Percentiles rank a stretch among this genome's conserved stretches.
phyloP scores from a whole-genome alignment of 2,888 invertebrate species.

The Spilarctia lutea region DNA sequence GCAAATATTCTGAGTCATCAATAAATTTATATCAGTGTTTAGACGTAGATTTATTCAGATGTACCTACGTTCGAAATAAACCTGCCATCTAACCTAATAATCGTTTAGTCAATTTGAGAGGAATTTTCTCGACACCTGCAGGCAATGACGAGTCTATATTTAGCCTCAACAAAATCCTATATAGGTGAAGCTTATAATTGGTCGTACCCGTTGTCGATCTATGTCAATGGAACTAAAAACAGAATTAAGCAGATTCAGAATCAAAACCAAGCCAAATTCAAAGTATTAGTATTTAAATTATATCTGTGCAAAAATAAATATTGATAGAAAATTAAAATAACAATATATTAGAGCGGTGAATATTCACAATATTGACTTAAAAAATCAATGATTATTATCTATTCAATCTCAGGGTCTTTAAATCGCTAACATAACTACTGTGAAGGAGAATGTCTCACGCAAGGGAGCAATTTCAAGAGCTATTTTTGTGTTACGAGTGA shows the following conservation, averaged over 20 bases:
- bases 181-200: conserved; percentile 42
- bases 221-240: conserved; percentile 46
- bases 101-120: conserved; percentile 17
- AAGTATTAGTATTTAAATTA: background rate
- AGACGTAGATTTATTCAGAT: conserved; percentile 10
- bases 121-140: conserved; percentile 20
- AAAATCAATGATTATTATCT: background rate
- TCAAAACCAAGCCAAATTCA: background rate
- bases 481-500: background rate
- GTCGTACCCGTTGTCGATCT: conserved; percentile 44
- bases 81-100: conserved; percentile 16
- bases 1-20: background rate
- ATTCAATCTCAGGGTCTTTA: background rate
- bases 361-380: background rate
- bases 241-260: conserved; percentile 17
- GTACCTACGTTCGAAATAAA: conserved; percentile 8
- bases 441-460: background rate
- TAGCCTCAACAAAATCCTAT: conserved; percentile 19
- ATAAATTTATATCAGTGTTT: conserved; percentile 1
- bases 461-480: background rate
- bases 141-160: conserved; percentile 23
- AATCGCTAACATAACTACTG: background rate
- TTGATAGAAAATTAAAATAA: background rate
- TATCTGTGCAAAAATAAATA: background rate
- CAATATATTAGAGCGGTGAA: background rate